These are phyloP conservation scores for Pogona vitticeps DNA, from an alignment of 2,113 vertebrate genomes.

Conservation along the genomic window DNA sequence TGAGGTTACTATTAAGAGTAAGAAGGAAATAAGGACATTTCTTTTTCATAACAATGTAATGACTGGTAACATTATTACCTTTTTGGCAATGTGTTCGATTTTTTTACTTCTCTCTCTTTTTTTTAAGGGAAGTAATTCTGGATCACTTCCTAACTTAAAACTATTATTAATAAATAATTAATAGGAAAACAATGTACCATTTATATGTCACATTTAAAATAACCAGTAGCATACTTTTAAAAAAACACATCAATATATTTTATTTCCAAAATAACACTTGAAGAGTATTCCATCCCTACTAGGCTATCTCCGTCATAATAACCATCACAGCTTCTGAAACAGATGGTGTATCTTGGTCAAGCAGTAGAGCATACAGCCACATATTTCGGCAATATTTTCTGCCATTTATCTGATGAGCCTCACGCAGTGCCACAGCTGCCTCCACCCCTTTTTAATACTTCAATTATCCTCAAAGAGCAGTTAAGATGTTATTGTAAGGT, in stretches of 20 bases:
- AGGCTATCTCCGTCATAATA: conserved; percentile 46
- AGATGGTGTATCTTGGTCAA: conserved; percentile 24
- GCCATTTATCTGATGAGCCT: background rate
- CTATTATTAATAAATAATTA: too few species aligned
- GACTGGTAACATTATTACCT: too few species aligned
- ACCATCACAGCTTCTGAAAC: conserved; percentile 45
- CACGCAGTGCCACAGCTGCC: background rate
- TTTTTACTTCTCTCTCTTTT: too few species aligned
- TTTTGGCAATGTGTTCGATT: too few species aligned
- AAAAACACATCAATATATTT: background rate
- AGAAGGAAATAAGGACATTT: too few species aligned
- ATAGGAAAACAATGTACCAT: too few species aligned
- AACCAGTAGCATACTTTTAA: background rate
- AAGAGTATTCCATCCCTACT: conserved; percentile 52
- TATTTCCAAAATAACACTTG: conserved; percentile 52
- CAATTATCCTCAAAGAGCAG: background rate
- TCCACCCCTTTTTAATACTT: background rate
- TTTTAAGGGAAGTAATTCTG: too few species aligned
- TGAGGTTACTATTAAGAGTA: too few species aligned
- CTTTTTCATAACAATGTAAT: too few species aligned
- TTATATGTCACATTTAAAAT: background rate
- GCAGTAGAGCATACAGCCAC: conserved; percentile 33
- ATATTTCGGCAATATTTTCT: background rate
- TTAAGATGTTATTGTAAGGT: background rate
- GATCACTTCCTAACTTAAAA: too few species aligned